phyloP scores from a whole-genome alignment of 2,888 invertebrate species.

The Stenodera caucasica region DNA sequence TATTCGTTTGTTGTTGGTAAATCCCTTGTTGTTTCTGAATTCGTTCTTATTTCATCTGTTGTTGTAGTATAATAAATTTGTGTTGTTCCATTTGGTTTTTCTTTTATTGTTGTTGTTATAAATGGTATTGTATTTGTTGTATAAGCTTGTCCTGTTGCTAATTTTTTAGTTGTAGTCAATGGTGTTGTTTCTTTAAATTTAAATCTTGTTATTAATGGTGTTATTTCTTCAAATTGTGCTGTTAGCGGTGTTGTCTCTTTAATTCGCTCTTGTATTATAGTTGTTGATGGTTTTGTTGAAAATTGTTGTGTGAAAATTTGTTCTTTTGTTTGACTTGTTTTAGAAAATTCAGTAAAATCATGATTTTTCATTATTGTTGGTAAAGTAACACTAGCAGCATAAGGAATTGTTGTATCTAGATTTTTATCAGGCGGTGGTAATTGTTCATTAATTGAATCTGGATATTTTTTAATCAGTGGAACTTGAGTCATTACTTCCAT shows the following conservation, averaged over 20 bases:
- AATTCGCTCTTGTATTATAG: too few relatives aligned
- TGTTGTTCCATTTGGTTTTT: background rate
- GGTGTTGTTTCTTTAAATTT: background rate
- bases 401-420: constrained; percentile 35
- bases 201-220: background rate
- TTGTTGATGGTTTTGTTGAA: background rate
- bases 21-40: background rate
- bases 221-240: background rate
- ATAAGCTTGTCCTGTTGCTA: background rate
- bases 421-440: constrained; percentile 48
- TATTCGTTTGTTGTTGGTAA: background rate
- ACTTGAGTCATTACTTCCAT: constrained; percentile 30
- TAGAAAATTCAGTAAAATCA: background rate
- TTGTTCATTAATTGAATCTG: constrained; percentile 49
- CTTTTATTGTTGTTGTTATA: background rate
- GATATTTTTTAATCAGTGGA: constrained; percentile 13
- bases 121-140: background rate
- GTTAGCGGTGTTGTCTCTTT: background rate
- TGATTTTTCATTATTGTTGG: background rate
- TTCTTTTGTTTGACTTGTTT: background rate
- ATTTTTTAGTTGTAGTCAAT: background rate
- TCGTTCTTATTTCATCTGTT: background rate
- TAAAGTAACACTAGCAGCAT: constrained; percentile 13
- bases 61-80: too few relatives aligned
- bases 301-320: background rate